A percentile compares a stretch with the other conserved stretches of the same genome.
Evolutionary conservation across 2,113 vertebrate species (phyloP).

Genomic region (Lycocorax pyrrhopterus): DNA sequence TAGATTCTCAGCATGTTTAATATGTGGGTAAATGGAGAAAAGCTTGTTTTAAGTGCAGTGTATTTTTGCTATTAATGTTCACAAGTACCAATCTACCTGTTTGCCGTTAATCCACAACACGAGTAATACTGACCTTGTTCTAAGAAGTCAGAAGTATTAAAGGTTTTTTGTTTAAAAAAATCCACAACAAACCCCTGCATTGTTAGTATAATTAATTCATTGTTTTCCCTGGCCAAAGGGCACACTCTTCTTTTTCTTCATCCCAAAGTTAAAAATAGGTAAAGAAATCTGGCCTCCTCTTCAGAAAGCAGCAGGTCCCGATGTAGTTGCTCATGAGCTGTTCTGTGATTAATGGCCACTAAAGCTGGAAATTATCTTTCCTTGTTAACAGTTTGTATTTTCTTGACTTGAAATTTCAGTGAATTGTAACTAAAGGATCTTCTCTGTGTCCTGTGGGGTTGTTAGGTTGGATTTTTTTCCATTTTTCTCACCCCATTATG

Average conservation of each 20-base stretch:
- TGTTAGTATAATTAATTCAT: neutral
- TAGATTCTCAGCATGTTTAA: neutral
- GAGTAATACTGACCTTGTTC: neutral
- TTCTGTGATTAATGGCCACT: neutral
- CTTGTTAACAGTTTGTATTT: neutral
- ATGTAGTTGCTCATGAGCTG: neutral
- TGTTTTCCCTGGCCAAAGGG: neutral
- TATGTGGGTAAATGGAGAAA: neutral
- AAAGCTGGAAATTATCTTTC: neutral
- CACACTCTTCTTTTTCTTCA: neutral
- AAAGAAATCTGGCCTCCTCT: neutral
- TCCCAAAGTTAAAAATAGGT: neutral
- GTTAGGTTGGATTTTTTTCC: neutral
- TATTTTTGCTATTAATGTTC: neutral
- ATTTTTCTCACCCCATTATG: neutral
- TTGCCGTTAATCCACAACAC: neutral
- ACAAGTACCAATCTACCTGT: neutral
- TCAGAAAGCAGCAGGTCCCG: neutral
- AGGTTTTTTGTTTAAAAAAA: neutral
- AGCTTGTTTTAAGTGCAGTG: neutral
- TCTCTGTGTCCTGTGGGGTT: neutral
- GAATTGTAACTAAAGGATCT: neutral
- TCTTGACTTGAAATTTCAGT: neutral
- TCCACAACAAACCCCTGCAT: neutral
- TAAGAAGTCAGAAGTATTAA: neutral